Evolutionary conservation across 2,888 invertebrate species (phyloP).

Genomic region (Drosophila fungiperda): DNA sequence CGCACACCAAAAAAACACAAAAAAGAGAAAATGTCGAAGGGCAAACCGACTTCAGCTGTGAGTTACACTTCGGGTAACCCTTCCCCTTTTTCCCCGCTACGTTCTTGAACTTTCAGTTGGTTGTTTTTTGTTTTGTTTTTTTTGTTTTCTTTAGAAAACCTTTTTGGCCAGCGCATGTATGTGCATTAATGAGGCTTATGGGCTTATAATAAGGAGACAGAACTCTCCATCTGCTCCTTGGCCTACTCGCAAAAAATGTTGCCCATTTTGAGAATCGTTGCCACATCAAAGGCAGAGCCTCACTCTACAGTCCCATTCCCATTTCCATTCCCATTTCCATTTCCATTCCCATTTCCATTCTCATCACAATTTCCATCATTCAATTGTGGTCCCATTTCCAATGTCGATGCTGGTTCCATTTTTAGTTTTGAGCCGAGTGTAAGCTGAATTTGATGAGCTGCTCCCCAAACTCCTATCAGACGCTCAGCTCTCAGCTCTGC

Average conservation of each 20-base stretch:
- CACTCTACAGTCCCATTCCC: neutral
- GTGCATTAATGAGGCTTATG: conserved; percentile 81
- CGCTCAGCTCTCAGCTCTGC: conserved; percentile 44
- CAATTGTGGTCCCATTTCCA: conserved; percentile 72
- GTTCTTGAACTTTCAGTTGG: conserved; percentile 39
- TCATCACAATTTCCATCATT: neutral
- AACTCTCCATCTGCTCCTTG: neutral
- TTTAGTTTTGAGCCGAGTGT: conserved; percentile 33
- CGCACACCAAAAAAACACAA: conserved; percentile 3
- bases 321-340: neutral
- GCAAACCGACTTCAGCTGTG: conserved; percentile 28
- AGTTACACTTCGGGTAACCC: conserved; percentile 6
- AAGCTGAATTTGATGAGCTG: conserved; percentile 36
- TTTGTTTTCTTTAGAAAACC: conserved; percentile 49
- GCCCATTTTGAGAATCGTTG: conserved; percentile 36
- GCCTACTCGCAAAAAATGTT: conserved; percentile 23
- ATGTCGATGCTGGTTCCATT: conserved; percentile 65
- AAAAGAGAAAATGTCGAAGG: neutral
- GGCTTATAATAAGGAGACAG: conserved; percentile 74
- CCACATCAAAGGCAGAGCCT: conserved; percentile 61
- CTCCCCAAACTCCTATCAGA: conserved; percentile 42
- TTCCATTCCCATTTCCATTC: neutral
- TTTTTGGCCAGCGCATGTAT: conserved; percentile 72
- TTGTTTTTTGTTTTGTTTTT: conserved; percentile 38
- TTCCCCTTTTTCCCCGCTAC: neutral